Evolutionary conservation across 2,888 invertebrate species (phyloP).

Genomic region (Pseudoips prasinana): DNA sequence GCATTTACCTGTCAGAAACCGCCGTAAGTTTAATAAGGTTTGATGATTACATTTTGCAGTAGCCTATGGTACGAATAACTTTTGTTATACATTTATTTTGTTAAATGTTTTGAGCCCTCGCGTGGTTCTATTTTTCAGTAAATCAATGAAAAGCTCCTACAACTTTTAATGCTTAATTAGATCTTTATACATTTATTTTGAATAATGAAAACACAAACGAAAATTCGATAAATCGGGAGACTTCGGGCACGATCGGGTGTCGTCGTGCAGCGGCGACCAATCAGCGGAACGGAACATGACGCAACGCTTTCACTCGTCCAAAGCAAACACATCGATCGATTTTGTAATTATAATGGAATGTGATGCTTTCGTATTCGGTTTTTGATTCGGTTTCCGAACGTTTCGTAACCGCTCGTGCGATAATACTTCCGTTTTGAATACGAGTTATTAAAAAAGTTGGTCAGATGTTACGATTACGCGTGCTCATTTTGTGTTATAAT

Average conservation of each 20-base stretch:
- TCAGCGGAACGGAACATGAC: conserved; percentile 44
- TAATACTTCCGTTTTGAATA: conserved; percentile 62
- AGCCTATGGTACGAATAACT: no score
- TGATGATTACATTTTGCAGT: no score
- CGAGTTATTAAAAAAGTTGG: conserved; percentile 26
- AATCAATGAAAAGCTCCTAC: no score
- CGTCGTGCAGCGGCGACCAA: conserved; percentile 29
- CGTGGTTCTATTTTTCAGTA: no score
- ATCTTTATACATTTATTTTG: no score
- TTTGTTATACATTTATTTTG: no score
- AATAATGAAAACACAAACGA: no score
- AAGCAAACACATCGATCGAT: conserved; percentile 49
- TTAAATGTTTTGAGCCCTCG: no score
- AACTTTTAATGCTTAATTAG: no score
- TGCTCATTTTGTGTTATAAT: conserved; percentile 21
- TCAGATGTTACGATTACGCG: conserved; percentile 22
- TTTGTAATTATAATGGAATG: conserved; percentile 73
- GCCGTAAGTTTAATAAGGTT: no score
- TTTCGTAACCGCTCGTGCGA: conserved; percentile 52
- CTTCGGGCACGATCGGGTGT: conserved; percentile 29
- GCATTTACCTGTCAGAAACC: no score
- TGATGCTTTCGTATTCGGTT: conserved; percentile 72
- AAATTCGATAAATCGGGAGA: no score
- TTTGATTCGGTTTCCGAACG: conserved; percentile 55
- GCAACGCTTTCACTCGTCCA: conserved; percentile 71